Conservation (phyloP, 2,797 vertebrate species). For the Hybognathus amarus region DNA sequence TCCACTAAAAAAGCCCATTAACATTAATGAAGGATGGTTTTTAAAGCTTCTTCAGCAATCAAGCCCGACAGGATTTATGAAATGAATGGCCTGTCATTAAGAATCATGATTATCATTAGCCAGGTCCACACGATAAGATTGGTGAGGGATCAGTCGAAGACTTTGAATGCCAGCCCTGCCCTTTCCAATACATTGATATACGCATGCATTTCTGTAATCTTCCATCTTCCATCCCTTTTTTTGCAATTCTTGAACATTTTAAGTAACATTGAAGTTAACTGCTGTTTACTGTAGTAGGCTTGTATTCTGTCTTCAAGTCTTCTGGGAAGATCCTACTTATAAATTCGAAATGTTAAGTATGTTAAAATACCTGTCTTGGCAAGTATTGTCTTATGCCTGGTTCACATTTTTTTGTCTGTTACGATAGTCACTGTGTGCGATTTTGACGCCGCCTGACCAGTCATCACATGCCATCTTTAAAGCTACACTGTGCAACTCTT, state of each 20-base stretch:
- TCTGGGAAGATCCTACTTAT: not conserved
- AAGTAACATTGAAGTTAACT: not conserved
- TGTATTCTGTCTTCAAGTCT: not conserved
- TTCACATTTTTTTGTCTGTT: too few species aligned
- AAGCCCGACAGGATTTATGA: conserved; percentile 79
- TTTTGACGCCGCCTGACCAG: too few species aligned
- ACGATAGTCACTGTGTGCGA: too few species aligned
- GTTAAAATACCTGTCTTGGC: too few species aligned
- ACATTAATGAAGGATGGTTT: conserved; percentile 83
- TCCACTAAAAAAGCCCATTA: conserved; percentile 79
- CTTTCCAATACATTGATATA: not conserved
- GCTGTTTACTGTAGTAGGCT: not conserved
- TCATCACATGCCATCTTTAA: too few species aligned
- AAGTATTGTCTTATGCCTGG: too few species aligned
- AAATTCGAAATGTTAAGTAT: too few species aligned
- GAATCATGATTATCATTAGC: conserved; percentile 75
- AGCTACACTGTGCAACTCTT: too few species aligned
- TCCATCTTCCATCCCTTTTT: not conserved
- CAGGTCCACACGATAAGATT: conserved; percentile 55
- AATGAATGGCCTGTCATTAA: conserved; percentile 75
- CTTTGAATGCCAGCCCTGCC: conserved; percentile 65
- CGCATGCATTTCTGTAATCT: not conserved
- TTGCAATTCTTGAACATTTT: conserved; percentile 3
- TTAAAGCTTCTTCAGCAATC: conserved; percentile 80
- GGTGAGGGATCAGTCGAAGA: conserved; percentile 47